These are phyloP conservation scores for Samia ricini DNA, from an alignment of 1,140 invertebrate species.

Conservation along the genomic window DNA sequence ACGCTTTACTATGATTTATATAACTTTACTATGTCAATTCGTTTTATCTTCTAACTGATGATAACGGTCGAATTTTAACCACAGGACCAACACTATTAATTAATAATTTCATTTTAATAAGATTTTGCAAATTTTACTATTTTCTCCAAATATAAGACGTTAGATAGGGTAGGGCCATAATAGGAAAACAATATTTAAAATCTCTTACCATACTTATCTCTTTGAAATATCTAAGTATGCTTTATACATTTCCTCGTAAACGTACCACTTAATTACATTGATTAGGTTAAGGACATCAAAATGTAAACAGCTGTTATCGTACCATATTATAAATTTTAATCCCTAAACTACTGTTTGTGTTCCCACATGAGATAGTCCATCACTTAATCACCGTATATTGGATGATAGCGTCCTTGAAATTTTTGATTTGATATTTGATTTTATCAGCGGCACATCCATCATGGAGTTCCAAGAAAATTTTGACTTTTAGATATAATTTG, in stretches of 20 bases:
- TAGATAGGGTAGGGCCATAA: too few species aligned
- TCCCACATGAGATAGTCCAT: background rate
- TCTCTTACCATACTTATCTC: background rate
- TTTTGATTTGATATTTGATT: background rate
- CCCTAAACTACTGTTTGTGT: constrained; percentile 4
- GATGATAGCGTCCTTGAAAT: background rate
- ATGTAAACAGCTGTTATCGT: background rate
- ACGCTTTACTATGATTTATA: too few species aligned
- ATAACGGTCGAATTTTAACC: too few species aligned
- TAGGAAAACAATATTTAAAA: background rate
- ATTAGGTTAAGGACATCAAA: background rate
- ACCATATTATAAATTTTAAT: background rate
- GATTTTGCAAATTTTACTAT: too few species aligned
- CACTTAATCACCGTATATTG: background rate
- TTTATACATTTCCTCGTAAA: background rate
- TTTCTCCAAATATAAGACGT: too few species aligned
- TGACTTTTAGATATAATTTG: background rate
- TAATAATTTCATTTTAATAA: too few species aligned
- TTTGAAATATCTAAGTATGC: background rate
- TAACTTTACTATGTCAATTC: too few species aligned
- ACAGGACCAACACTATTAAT: too few species aligned
- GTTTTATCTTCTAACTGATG: too few species aligned
- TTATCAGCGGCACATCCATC: background rate
- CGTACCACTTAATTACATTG: background rate
- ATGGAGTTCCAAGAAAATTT: background rate